These are phyloP conservation scores for Struthidea cinerea DNA, from an alignment of 2,113 vertebrate genomes.

Conservation along the genomic window DNA sequence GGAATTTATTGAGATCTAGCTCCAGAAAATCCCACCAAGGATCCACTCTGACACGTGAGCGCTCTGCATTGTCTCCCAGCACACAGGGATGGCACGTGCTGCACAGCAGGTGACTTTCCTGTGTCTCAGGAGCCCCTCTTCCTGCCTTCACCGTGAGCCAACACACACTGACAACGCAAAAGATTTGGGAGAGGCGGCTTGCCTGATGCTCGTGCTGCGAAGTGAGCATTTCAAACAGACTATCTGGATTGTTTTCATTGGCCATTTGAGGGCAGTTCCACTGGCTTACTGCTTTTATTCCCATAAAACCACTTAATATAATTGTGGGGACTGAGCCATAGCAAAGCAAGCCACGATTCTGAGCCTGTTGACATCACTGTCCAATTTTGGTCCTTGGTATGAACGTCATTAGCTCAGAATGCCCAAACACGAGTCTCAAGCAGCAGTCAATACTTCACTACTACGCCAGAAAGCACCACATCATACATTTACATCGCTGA, in stretches of 20 bases:
- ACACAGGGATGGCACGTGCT: background rate
- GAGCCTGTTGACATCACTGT: background rate
- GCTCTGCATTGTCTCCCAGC: background rate
- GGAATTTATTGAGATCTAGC: background rate
- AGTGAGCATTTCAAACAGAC: background rate
- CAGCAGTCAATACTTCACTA: slow-evolving; percentile 1
- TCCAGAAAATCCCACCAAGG: background rate
- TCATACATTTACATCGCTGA: background rate
- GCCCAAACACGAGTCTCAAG: background rate
- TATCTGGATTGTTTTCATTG: background rate
- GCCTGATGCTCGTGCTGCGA: background rate
- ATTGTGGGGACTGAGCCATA: background rate
- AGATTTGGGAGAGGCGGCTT: background rate
- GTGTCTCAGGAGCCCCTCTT: background rate
- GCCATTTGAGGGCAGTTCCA: background rate
- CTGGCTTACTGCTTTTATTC: background rate
- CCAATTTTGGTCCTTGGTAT: background rate
- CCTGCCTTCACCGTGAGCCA: background rate
- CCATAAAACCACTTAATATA: background rate
- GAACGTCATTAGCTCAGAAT: background rate
- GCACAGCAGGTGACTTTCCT: background rate
- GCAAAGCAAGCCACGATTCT: background rate
- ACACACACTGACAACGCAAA: background rate
- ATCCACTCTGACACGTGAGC: background rate
- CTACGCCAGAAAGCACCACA: background rate